Conservation (phyloP, 23 tunicate species). For the Aplidium turbinatum region DNA sequence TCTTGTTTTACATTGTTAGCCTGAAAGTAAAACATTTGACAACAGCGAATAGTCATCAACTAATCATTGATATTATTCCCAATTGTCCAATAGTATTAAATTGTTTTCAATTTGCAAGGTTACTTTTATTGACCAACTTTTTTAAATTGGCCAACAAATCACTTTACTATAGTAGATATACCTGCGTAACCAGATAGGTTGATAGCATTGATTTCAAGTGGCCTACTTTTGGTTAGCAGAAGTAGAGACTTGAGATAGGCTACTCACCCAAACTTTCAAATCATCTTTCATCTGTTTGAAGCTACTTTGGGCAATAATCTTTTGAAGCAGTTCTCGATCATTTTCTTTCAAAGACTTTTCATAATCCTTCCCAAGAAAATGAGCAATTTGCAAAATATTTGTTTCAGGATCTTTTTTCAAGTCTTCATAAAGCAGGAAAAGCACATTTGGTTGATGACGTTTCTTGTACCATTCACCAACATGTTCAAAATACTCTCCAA, state of each 20-base stretch:
- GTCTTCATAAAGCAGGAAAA: constrained; percentile 58
- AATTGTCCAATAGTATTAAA: too few species aligned
- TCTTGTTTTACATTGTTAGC: too few species aligned
- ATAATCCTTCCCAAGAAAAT: constrained; percentile 46
- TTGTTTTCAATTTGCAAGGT: not conserved
- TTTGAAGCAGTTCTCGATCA: constrained; percentile 17
- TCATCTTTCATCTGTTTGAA: constrained; percentile 24
- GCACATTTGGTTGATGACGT: constrained; percentile 32
- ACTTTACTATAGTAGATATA: not conserved
- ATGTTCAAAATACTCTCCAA: constrained; percentile 36
- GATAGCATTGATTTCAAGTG: too few species aligned
- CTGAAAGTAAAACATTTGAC: too few species aligned
- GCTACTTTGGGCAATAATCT: constrained; percentile 20
- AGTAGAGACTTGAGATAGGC: too few species aligned
- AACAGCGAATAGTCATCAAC: too few species aligned
- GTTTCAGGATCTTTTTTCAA: constrained; percentile 15
- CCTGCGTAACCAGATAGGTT: too few species aligned
- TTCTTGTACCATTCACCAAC: constrained; percentile 36
- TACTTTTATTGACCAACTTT: not conserved
- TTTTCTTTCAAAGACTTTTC: constrained; percentile 26
- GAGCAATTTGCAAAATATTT: constrained; percentile 38
- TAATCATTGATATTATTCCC: too few species aligned
- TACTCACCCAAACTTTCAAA: constrained; percentile 31
- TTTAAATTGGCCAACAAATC: not conserved
- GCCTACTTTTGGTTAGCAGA: too few species aligned